Conservation (phyloP, 2,888 invertebrate species). For the Dasysyrphus albostriatus region DNA sequence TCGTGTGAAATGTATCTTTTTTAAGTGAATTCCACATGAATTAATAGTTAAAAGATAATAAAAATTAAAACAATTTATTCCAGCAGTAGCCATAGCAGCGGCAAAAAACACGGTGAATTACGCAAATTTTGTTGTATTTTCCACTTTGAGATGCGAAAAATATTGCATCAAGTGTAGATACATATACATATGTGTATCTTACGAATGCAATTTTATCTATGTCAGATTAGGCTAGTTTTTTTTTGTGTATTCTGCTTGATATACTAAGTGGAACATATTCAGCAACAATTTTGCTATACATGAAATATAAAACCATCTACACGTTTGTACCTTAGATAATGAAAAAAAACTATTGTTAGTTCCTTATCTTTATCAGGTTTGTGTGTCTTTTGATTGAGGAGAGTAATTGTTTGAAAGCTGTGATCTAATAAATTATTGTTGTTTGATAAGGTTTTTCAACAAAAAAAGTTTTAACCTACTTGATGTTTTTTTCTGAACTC, state of each 20-base stretch:
- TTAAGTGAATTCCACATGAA: slow-evolving; percentile 29
- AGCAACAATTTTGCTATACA: neutral
- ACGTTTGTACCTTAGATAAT: no score
- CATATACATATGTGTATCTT: neutral
- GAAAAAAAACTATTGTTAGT: neutral
- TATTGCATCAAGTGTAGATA: neutral
- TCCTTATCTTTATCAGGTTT: neutral
- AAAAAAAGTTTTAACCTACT: no score
- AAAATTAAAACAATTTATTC: slow-evolving; percentile 15
- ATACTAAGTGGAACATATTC: slow-evolving; percentile 7
- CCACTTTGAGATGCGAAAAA: slow-evolving; percentile 13
- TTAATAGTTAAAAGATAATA: slow-evolving; percentile 1
- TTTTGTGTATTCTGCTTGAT: neutral
- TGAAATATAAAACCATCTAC: neutral
- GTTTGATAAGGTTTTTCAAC: no score
- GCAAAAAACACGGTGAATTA: slow-evolving; percentile 28
- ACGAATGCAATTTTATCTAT: slow-evolving; percentile 13
- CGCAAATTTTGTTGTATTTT: slow-evolving; percentile 31
- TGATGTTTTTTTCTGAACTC: no score
- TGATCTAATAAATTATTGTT: no score
- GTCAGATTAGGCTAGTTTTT: slow-evolving; percentile 25
- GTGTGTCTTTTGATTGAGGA: no score
- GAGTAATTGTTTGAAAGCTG: no score
- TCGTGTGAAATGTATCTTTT: slow-evolving; percentile 54
- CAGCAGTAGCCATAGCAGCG: neutral